These are phyloP conservation scores for Gadus chalcogrammus DNA, from an alignment of 2,113 vertebrate genomes.

Conservation along the genomic window DNA sequence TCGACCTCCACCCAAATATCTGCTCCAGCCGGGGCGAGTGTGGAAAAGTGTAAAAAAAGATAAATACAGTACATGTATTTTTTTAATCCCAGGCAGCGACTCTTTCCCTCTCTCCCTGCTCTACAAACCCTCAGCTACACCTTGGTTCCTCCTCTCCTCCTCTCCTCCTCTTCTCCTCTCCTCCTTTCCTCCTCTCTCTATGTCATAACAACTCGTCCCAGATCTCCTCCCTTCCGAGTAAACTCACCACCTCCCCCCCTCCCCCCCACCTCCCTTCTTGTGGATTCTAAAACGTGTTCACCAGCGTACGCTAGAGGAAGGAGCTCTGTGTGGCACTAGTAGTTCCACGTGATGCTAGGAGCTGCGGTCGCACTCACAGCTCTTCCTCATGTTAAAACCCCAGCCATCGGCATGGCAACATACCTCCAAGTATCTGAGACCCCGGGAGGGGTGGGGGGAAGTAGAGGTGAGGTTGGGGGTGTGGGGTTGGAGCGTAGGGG, in stretches of 20 bases:
- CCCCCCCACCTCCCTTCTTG: background rate
- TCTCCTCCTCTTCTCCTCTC: background rate
- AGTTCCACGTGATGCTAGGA: no score
- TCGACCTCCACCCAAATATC: slow-evolving; percentile 45
- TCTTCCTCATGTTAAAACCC: background rate
- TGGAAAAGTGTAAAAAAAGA: slow-evolving; percentile 43
- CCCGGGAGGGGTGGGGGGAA: background rate
- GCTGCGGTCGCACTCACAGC: no score
- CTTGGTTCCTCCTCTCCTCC: background rate
- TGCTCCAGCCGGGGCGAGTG: slow-evolving; percentile 5
- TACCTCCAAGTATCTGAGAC: slow-evolving; percentile 12
- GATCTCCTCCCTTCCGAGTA: background rate
- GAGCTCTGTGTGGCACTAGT: no score
- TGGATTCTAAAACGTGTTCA: slow-evolving; percentile 2
- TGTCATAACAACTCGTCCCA: background rate
- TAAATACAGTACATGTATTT: background rate
- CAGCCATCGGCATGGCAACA: slow-evolving; percentile 18
- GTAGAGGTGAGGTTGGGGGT: no score
- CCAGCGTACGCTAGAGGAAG: background rate
- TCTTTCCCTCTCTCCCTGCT: slow-evolving; percentile 7
- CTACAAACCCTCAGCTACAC: background rate
- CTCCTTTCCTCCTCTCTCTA: no score
- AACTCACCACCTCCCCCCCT: background rate
- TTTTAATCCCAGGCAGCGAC: background rate
- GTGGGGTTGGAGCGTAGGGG: no score